Base-by-base conservation (phyloP, 2,888 invertebrate species). In the Eupithecia insigniata region DNA sequence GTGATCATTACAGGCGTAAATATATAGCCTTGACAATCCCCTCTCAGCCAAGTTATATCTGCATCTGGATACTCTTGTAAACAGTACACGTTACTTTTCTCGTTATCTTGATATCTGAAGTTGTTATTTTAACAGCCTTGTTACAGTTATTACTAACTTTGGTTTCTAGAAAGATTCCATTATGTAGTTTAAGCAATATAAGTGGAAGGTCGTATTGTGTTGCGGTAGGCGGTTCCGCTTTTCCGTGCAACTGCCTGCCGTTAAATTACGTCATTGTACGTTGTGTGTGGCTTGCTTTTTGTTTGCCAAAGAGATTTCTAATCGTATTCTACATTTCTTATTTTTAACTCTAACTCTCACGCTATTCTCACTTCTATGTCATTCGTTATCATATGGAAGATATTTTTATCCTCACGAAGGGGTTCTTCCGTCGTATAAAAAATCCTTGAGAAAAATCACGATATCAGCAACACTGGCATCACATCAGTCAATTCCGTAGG, bases 181-280 rank as follows among this genome's bases (percentile, higher is more conserved):
- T 62, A 62, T 62, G 30, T 62, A 62, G 62, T 62, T 62, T 62
- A 55, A 55, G 67, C 60, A 66, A 51, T 70, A 62, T 62, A 32
- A 69, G 67, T 73, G 36, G 75, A 78, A 79, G 77, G 76, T 75
- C 75, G 70, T 62, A 68, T 66, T 75, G 70, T 76, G 72, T 77
- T 77, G 71, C 74, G 64, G 71, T 74, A 77, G 75, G 70, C 75
- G 74, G 75, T 78, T 78, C 72, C 79, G 76, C 77, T 79, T 79
- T 77, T 79, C 74, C 75, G 70, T 78, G 69, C 76, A 76, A 75
- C 73, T 36, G 76, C 72, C 75, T 75, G 75, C 71, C 72, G 73
- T 75, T 67, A 74, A 76, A 78, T 79, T 79, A 74, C 79, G 71
- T 76, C 76, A 78, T 73, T 64, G 62, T 60, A 67, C 68, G 72